A percentile compares a stretch with the other conserved stretches of the same genome.
phyloP scores from a whole-genome alignment of 2,888 invertebrate genomes.

The Eupsilia transversa region DNA sequence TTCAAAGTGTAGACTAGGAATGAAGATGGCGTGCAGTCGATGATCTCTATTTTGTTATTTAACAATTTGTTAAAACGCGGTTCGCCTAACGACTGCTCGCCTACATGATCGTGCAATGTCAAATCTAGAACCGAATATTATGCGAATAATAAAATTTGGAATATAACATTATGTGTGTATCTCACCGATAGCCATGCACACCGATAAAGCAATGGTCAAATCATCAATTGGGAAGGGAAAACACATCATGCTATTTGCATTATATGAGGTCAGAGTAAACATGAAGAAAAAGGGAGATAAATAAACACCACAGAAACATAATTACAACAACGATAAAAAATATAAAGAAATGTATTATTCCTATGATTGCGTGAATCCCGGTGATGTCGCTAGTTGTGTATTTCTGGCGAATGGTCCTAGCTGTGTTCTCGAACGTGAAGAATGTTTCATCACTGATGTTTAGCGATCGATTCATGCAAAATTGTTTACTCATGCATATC shows the following conservation, averaged over 20 bases:
- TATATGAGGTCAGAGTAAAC: slow-evolving; percentile 85
- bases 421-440: slow-evolving; percentile 70
- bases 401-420: slow-evolving; percentile 69
- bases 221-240: slow-evolving; percentile 74
- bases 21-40: slow-evolving; percentile 85
- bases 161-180: slow-evolving; percentile 76
- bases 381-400: slow-evolving; percentile 73
- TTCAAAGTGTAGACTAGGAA: slow-evolving; percentile 87
- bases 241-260: slow-evolving; percentile 82
- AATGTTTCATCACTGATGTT: slow-evolving; percentile 69
- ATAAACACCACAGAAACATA: slow-evolving; percentile 77
- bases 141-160: slow-evolving; percentile 77
- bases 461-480: slow-evolving; percentile 79
- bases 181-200: slow-evolving; percentile 87
- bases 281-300: slow-evolving; percentile 76
- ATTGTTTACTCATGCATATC: slow-evolving; percentile 77
- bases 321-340: slow-evolving; percentile 75
- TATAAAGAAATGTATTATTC: slow-evolving; percentile 68
- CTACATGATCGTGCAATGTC: slow-evolving; percentile 83
- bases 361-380: slow-evolving; percentile 70
- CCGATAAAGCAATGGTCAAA: slow-evolving; percentile 81
- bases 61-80: slow-evolving; percentile 55
- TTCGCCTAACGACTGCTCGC: slow-evolving; percentile 83
- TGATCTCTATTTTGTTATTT: slow-evolving; percentile 64
- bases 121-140: slow-evolving; percentile 75